phyloP scores from a whole-genome alignment of 2,113 vertebrate species.

The Ptyas mucosa region DNA sequence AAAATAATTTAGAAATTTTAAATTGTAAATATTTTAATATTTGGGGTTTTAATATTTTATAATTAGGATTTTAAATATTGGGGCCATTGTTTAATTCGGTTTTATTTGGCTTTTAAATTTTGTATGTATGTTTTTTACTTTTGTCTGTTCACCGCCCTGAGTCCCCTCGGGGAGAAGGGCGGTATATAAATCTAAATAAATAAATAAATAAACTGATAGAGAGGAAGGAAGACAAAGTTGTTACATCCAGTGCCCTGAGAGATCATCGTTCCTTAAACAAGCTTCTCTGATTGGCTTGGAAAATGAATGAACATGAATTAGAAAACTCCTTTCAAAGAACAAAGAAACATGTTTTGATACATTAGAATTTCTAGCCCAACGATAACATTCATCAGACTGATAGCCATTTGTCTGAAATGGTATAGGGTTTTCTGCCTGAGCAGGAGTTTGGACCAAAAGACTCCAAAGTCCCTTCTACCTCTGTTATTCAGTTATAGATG shows the following conservation, averaged over 20 bases:
- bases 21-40: too few species aligned
- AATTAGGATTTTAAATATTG: too few species aligned
- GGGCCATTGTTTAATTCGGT: too few species aligned
- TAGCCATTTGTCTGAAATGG: too few species aligned
- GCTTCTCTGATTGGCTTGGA: background rate
- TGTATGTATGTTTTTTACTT: too few species aligned
- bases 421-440: background rate
- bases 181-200: too few species aligned
- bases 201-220: too few species aligned
- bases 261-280: background rate
- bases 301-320: background rate
- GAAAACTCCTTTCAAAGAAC: background rate
- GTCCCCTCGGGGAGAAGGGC: too few species aligned
- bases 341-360: slow-evolving; percentile 5
- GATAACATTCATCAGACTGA: background rate
- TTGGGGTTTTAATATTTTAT: too few species aligned
- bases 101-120: too few species aligned
- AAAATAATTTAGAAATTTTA: too few species aligned
- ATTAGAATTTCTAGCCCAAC: background rate
- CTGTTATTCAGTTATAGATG: background rate
- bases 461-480: background rate
- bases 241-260: background rate
- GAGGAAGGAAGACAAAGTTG: background rate
- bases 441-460: background rate
- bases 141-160: too few species aligned